A percentile compares a stretch with the other conserved stretches of the same genome.
phyloP scores from a whole-genome alignment of 2,797 vertebrate genomes.

The Coranthus polyacanthus region DNA sequence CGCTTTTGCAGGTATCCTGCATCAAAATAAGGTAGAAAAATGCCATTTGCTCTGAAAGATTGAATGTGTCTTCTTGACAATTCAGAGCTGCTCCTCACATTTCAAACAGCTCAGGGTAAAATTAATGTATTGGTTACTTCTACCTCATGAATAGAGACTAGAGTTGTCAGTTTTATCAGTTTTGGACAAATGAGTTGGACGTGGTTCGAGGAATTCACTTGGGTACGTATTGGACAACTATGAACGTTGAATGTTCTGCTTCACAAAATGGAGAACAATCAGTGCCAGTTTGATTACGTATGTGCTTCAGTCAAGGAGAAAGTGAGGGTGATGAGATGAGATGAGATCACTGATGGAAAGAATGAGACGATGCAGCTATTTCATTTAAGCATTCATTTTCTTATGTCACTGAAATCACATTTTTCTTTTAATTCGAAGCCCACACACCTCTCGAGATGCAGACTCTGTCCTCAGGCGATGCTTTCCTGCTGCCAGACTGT shows the following conservation, averaged over 20 bases:
- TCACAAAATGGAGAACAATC: conserved; percentile 12
- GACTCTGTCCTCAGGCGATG: conserved; percentile 14
- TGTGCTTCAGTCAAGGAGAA: conserved; percentile 2
- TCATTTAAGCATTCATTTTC: conserved; percentile 2
- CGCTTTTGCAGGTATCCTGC: neutral
- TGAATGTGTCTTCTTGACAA: conserved; percentile 19
- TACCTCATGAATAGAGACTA: conserved; percentile 24
- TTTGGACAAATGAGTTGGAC: conserved; percentile 46
- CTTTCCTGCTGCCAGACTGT: conserved; percentile 26
- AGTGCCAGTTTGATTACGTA: neutral
- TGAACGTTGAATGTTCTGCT: conserved; percentile 44
- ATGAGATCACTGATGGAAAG: conserved; percentile 9
- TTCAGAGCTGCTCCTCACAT: conserved; percentile 33
- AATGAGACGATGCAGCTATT: conserved; percentile 1
- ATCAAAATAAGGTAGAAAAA: conserved; percentile 16
- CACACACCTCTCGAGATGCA: conserved; percentile 9
- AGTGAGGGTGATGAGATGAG: neutral
- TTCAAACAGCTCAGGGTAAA: conserved; percentile 36
- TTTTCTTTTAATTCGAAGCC: conserved; percentile 21
- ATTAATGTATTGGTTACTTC: conserved; percentile 56
- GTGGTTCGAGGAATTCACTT: conserved; percentile 19
- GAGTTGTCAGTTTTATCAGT: conserved; percentile 62
- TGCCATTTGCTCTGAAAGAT: conserved; percentile 25
- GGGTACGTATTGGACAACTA: conserved; percentile 29
- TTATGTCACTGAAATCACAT: conserved; percentile 24